Evolutionary conservation across 2,797 vertebrate species (phyloP).

Genomic region (Eleutherodactylus coqui): DNA sequence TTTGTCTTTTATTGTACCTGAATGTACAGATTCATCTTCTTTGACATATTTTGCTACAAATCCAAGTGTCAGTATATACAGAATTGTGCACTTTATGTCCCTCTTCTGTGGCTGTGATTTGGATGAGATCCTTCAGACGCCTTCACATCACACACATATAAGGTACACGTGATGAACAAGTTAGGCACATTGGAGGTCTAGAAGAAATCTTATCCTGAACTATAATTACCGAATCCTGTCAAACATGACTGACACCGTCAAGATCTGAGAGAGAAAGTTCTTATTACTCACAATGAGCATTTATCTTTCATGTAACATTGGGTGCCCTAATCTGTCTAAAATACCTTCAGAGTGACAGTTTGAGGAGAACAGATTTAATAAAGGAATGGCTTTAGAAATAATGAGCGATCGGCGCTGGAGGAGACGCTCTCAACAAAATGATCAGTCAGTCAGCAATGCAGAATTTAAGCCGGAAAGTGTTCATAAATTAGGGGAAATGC

Average conservation of each 20-base stretch:
- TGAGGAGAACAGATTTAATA: conserved; percentile 49
- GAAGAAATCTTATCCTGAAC: conserved; percentile 43
- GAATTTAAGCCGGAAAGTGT: conserved; percentile 49
- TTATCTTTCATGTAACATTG: conserved; percentile 56
- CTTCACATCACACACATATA: not conserved
- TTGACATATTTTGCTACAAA: not conserved
- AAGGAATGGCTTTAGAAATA: conserved; percentile 53
- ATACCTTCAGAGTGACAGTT: conserved; percentile 51
- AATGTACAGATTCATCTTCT: not conserved
- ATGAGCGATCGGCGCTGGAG: conserved; percentile 25
- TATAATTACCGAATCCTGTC: conserved; percentile 45
- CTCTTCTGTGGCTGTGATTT: not conserved
- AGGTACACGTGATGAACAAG: not conserved
- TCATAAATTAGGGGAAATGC: conserved; percentile 58
- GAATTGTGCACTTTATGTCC: not conserved
- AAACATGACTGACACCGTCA: conserved; percentile 47
- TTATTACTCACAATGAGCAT: conserved; percentile 45
- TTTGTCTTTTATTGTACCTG: not conserved
- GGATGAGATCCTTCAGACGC: no score
- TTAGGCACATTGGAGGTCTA: conserved; percentile 13
- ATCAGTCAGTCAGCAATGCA: conserved; percentile 44
- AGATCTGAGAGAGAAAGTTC: conserved; percentile 42
- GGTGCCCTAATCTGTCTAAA: conserved; percentile 59
- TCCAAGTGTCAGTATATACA: not conserved
- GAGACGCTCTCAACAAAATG: conserved; percentile 39